phyloP scores from a whole-genome alignment of 2,797 vertebrate species.

The Syngnathus rostellatus region DNA sequence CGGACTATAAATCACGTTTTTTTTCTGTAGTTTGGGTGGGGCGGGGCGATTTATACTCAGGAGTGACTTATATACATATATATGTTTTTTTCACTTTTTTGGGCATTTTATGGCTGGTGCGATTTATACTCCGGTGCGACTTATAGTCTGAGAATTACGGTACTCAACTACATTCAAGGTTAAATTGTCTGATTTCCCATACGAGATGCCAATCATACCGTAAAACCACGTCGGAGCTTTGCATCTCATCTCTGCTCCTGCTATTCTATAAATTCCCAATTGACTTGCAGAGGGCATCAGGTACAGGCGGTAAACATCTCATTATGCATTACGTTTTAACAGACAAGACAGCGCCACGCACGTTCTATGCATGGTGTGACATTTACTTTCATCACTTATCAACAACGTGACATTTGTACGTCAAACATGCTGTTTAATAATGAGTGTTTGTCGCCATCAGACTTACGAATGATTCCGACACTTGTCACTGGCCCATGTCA shows the following conservation, averaged over 20 bases:
- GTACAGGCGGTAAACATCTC: constrained; percentile 8
- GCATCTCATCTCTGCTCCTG: constrained; percentile 6
- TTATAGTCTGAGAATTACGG: too few species aligned
- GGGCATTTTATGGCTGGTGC: too few species aligned
- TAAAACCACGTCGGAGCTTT: constrained; percentile 12
- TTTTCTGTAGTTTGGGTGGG: too few species aligned
- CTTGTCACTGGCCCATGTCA: constrained; percentile 52
- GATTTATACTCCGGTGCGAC: too few species aligned
- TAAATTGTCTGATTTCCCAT: constrained; percentile 25
- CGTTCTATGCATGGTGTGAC: constrained; percentile 48
- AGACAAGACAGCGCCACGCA: constrained; percentile 14
- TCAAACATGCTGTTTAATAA: constrained; percentile 61
- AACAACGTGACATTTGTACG: constrained; percentile 60
- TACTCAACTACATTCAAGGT: constrained; percentile 16
- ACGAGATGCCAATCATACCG: constrained; percentile 16
- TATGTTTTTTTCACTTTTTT: too few species aligned
- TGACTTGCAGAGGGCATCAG: constrained; percentile 15
- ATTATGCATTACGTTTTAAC: constrained; percentile 19
- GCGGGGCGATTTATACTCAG: too few species aligned
- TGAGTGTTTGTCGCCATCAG: constrained; percentile 44
- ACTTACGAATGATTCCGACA: constrained; percentile 46
- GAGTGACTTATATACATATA: too few species aligned
- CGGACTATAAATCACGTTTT: too few species aligned
- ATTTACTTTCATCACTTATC: constrained; percentile 65
- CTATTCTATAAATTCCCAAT: constrained; percentile 17